Percentiles rank a stretch among this genome's conserved stretches.
Conservation (phyloP, 2,888 invertebrate species). For the Scaptomyza polygonia region DNA sequence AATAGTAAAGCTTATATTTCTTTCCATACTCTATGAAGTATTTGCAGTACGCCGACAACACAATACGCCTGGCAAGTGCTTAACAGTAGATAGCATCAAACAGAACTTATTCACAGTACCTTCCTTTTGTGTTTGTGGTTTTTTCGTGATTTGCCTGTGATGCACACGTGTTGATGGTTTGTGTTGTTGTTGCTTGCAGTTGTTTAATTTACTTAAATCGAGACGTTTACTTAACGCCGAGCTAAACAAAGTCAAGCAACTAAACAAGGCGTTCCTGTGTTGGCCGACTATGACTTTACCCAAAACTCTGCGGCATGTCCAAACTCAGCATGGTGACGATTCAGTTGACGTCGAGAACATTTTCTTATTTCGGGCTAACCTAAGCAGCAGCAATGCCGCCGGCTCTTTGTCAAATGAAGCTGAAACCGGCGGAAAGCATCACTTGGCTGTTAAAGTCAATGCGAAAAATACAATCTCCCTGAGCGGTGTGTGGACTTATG, state of each 20-base stretch:
- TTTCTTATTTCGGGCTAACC: constrained; percentile 68
- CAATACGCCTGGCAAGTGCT: constrained; percentile 50
- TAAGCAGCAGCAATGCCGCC: constrained; percentile 19
- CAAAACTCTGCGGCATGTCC: constrained; percentile 53
- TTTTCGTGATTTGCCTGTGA: background rate
- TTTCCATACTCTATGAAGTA: constrained; percentile 39
- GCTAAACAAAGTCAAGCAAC: constrained; percentile 26
- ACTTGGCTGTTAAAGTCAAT: constrained; percentile 10
- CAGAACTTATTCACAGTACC: background rate
- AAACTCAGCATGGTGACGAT: constrained; percentile 59
- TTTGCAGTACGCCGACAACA: constrained; percentile 27
- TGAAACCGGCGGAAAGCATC: constrained; percentile 7
- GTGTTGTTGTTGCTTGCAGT: constrained; percentile 51
- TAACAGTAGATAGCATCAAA: background rate
- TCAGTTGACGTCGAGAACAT: constrained; percentile 58
- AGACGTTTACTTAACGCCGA: constrained; percentile 31
- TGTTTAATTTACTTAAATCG: constrained; percentile 28
- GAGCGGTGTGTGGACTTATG: constrained; percentile 50
- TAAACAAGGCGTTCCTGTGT: constrained; percentile 14
- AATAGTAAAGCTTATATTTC: constrained; percentile 4
- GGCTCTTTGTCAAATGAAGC: background rate
- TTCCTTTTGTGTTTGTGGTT: background rate
- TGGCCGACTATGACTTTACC: constrained; percentile 53
- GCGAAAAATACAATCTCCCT: background rate
- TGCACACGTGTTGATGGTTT: constrained; percentile 57